Evolutionary conservation across 2,113 vertebrate species (phyloP).

Genomic region (Lampris incognitus): DNA sequence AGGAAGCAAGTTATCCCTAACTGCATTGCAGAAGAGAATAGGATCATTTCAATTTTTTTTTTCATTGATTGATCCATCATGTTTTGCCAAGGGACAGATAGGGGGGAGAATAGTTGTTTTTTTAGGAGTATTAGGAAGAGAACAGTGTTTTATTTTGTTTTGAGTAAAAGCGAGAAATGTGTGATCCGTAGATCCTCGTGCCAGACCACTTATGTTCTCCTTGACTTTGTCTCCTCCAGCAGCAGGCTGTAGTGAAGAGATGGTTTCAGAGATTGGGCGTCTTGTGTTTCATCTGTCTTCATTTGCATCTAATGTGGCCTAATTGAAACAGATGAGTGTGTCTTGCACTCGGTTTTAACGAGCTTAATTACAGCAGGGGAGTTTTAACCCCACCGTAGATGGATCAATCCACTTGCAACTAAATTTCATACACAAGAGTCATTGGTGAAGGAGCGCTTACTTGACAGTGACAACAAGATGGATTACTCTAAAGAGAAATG

Average conservation of each 20-base stretch:
- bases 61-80: not conserved
- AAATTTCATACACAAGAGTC: conserved; percentile 17
- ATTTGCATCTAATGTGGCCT: conserved; percentile 69
- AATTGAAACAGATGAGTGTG: conserved; percentile 74
- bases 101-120: not conserved
- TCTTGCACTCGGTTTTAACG: conserved; percentile 50
- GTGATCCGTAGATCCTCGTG: not conserved
- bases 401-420: conserved; percentile 51
- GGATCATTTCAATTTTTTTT: not conserved
- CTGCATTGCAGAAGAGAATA: not conserved
- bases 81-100: not conserved
- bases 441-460: conserved; percentile 16
- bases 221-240: conserved; percentile 1
- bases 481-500: conserved; percentile 14
- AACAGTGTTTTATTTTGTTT: not conserved
- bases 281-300: conserved; percentile 70
- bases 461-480: conserved; percentile 12
- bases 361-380: conserved; percentile 58
- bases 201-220: conserved; percentile 8
- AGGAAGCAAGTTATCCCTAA: not conserved
- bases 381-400: conserved; percentile 46
- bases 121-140: not conserved
- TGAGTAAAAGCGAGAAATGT: not conserved
- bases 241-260: conserved; percentile 24
- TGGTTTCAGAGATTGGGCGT: conserved; percentile 42